phyloP scores from a whole-genome alignment of 1,140 invertebrate genomes.

The Piezodorus guildinii region DNA sequence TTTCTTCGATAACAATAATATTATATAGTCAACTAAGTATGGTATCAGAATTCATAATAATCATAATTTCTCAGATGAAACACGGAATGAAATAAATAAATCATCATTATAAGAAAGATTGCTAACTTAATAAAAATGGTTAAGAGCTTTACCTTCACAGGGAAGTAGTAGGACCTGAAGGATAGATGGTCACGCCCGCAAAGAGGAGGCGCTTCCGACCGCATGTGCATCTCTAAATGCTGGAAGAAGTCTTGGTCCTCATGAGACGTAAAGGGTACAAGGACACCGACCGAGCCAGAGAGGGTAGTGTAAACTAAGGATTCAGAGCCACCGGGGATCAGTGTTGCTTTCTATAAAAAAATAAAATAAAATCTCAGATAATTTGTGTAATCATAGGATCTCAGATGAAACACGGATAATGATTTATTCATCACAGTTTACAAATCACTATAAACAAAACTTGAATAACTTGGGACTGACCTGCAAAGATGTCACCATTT shows the following conservation, averaged over 20 bases:
- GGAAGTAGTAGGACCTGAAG: slow-evolving; percentile 94
- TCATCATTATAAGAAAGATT: too few species aligned
- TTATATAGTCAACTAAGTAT: too few species aligned
- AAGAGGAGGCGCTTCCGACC: slow-evolving; percentile 88
- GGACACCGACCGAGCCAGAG: slow-evolving; percentile 87
- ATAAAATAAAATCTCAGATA: background rate
- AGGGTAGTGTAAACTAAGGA: slow-evolving; percentile 92
- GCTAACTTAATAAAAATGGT: background rate
- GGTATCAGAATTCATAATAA: too few species aligned
- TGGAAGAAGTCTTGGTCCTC: slow-evolving; percentile 99
- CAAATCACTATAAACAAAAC: too few species aligned
- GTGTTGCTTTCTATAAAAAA: slow-evolving; percentile 69
- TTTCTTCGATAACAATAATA: too few species aligned
- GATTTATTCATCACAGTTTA: too few species aligned
- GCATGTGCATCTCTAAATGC: slow-evolving; percentile 99
- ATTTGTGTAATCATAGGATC: background rate
- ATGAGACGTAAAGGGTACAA: slow-evolving; percentile 94
- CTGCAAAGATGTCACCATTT: slow-evolving; percentile 75
- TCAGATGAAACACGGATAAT: slow-evolving; percentile 6
- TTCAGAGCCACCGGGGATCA: slow-evolving; percentile 95
- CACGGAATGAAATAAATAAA: too few species aligned
- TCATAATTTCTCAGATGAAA: too few species aligned
- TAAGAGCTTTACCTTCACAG: slow-evolving; percentile 65
- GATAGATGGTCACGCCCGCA: slow-evolving; percentile 96
- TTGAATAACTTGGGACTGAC: slow-evolving; percentile 22